Conservation (phyloP, 2,113 vertebrate genomes). For the Parotia lawesii region DNA sequence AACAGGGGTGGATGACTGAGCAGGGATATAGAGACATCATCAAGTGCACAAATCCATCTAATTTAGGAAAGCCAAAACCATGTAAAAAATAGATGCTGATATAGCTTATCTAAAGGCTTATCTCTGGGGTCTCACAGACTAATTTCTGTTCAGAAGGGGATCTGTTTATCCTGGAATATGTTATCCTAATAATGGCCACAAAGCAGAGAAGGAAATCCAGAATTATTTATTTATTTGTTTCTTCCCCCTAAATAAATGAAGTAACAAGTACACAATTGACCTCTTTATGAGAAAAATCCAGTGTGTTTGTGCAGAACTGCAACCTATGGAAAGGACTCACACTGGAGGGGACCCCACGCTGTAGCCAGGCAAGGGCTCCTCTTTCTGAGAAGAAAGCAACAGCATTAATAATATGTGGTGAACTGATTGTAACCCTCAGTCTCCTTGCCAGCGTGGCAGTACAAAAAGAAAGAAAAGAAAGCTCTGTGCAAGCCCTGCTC, state of each 20-base stretch:
- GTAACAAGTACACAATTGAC: neutral
- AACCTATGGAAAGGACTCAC: neutral
- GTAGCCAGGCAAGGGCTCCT: neutral
- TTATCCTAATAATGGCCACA: neutral
- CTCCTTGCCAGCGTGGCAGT: neutral
- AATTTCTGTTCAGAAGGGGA: neutral
- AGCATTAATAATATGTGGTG: neutral
- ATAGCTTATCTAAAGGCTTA: neutral
- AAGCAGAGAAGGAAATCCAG: neutral
- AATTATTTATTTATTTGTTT: neutral
- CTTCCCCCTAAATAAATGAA: neutral
- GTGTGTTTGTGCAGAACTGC: neutral
- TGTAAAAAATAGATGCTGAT: neutral
- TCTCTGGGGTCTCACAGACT: neutral
- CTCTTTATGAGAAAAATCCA: neutral
- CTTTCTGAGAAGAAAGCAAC: neutral
- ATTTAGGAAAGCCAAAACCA: neutral
- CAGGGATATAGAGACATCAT: neutral
- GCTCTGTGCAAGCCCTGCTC: neutral
- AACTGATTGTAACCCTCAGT: neutral
- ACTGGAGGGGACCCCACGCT: neutral
- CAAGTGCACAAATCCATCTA: neutral
- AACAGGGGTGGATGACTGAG: neutral
- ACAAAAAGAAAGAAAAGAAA: neutral
- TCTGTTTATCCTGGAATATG: neutral